Base-by-base conservation (phyloP, 2,888 invertebrate species). In the Callinectes sapidus region DNA sequence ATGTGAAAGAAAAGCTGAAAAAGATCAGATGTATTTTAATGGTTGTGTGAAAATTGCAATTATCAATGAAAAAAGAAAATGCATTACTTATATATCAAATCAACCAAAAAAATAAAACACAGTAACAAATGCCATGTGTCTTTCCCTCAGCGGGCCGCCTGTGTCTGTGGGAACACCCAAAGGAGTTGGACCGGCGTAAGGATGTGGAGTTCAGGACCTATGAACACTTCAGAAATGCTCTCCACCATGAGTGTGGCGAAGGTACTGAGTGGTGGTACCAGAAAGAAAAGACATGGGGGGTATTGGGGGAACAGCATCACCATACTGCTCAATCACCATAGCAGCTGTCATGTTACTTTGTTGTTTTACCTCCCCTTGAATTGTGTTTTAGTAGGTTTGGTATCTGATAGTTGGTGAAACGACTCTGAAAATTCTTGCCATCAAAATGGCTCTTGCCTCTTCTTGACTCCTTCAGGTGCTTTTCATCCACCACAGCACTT, bases 151-250 rank as follows among this genome's bases (percentile, higher is more conserved):
- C 97, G 94, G 98, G 98, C 32, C 97, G 98, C 13, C 96, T 98
- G 42, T 98, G 98, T 95, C 95, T 97, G 89, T 97, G 97, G 94
- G 96, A 97, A 93, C 97, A 97, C 95, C 96, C 96, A 71, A 95
- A 96, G n/a, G 96, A 96, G 87, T 96, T 97, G 90, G 98, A 98
- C 96, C 96, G 97, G 94, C 97, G 98, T 91, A 96, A 98, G 95
- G 98, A 98, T 95, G 98, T 97, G 95, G 97, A 97, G 95, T 98
- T 97, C 96, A 96, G 96, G 14, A 96, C 97, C 0, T 99, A 98
- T 96, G 97, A 97, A 95, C 97, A 98, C 95, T 99, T 97, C 96
- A 98, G 98, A 96, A 97, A 98, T 95, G 97, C 97, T 85, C 96
- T 99, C 93, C 95, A 96, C 71, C 97, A 97, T 95, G 95, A 96